Evolutionary conservation across 2,888 invertebrate genomes (phyloP), one percentile per base, ranked within the genome.

Genomic region (Tetragonisca angustula): DNA sequence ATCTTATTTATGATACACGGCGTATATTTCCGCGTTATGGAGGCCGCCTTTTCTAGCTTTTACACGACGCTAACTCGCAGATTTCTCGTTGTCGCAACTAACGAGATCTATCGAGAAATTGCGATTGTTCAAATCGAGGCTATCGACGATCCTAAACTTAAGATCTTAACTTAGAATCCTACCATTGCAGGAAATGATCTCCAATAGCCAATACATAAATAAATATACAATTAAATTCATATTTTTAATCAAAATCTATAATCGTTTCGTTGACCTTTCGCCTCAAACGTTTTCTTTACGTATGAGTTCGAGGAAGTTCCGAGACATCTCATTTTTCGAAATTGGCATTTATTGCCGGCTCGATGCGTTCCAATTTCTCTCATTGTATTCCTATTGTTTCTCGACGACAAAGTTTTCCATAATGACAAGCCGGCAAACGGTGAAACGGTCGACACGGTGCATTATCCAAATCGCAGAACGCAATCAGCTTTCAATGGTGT

Each of bases 401-500:
- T 69, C 61, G 4, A 68, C 73, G 70, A 36, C 24, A 62, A 65
- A 69, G 36, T 81, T 86, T 85, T 88, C 83, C 88, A 79, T 89
- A 89, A 89, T 89, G 70, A 89, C 84, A 88, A 79, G 83, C 54
- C 89, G 88, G 88, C 81, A 64, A 70, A 32, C 62, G 32, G 50
- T 52, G 50, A 64, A 36, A 82, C 72, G 49, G 68, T 68, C 59
- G 59, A 69, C 61, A 65, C 21, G 59, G 54, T 32, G 81, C 59
- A 85, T 84, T 85, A 87, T 84, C 52, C 77, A 87, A 85, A 85
- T 87, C 68, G 79, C 84, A 70, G 70, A 79, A 70, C 68, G 67
- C 67, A 64, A 19, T 64, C 59, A 71, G 62, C 64, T 61, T 62
- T 77, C 49, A 61, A 83, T 52, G 54, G 67, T 5, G 1, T 32